Percentiles rank a stretch among this genome's conserved stretches.
phyloP scores from a whole-genome alignment of 2,888 invertebrate species.

The Nephrotoma flavescens region DNA sequence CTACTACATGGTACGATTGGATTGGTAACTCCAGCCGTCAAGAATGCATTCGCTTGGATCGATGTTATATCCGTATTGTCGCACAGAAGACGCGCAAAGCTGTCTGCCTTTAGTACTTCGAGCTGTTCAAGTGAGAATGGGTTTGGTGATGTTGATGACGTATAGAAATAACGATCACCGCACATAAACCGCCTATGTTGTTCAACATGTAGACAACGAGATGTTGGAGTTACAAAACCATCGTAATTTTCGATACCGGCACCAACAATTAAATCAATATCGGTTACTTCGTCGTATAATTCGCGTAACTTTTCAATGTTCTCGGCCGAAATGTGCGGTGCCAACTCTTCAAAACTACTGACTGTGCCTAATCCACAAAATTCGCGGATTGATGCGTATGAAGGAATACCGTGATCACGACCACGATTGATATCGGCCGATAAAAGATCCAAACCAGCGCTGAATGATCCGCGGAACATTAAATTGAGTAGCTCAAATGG shows the following conservation, averaged over 20 bases:
- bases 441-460: constrained; percentile 46
- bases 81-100: constrained; percentile 46
- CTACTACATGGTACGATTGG: neutral
- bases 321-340: constrained; percentile 38
- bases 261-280: constrained; percentile 58
- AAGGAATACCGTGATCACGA: constrained; percentile 52
- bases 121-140: constrained; percentile 31
- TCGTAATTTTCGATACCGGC: constrained; percentile 50
- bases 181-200: constrained; percentile 48
- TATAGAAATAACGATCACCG: constrained; percentile 63
- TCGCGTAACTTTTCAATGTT: constrained; percentile 35
- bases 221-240: constrained; percentile 50
- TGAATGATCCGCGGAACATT: neutral
- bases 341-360: constrained; percentile 43
- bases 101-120: constrained; percentile 43
- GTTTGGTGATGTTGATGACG: constrained; percentile 19
- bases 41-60: constrained; percentile 11
- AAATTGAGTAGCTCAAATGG: neutral
- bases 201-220: constrained; percentile 56
- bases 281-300: constrained; percentile 33
- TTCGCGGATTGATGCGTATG: constrained; percentile 55
- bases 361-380: constrained; percentile 48
- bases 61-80: constrained; percentile 49
- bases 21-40: neutral
- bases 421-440: constrained; percentile 58